Evolutionary conservation across 2,113 vertebrate species (phyloP).

Genomic region (Malaclemys terrapin): DNA sequence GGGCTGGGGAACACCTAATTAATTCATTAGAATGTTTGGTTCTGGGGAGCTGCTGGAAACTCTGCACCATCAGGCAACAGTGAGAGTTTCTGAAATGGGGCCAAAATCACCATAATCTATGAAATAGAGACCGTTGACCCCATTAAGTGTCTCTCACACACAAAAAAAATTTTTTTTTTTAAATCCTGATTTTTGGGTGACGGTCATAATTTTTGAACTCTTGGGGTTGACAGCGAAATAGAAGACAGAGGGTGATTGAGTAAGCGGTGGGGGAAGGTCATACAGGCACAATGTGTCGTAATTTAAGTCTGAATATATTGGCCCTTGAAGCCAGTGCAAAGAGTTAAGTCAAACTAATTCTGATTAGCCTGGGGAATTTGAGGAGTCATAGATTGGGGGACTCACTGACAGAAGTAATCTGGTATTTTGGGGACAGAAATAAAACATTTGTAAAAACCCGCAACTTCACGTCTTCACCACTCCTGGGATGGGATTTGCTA

Average conservation of each 20-base stretch:
- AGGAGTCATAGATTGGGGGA: not conserved
- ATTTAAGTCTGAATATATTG: not conserved
- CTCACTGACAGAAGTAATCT: not conserved
- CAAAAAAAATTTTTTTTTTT: not conserved
- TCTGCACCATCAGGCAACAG: too few relatives aligned
- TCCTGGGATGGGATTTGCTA: not conserved
- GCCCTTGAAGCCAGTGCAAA: not conserved
- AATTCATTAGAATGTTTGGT: not conserved
- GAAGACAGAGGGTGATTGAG: not conserved
- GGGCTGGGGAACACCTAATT: not conserved
- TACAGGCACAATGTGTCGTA: not conserved
- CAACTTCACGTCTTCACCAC: not conserved
- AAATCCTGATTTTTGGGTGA: not conserved
- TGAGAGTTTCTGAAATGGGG: too few relatives aligned
- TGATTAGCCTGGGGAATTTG: not conserved
- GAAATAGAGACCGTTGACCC: too few relatives aligned
- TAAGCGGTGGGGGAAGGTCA: not conserved
- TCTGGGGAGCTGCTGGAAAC: not conserved
- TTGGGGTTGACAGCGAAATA: not conserved
- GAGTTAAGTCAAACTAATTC: not conserved
- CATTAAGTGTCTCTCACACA: too few relatives aligned
- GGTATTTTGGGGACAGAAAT: not conserved
- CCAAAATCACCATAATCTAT: too few relatives aligned
- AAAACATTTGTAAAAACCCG: not conserved
- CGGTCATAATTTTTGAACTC: not conserved